phyloP scores from a whole-genome alignment of 2,797 vertebrate species.

The Coreius guichenoti region DNA sequence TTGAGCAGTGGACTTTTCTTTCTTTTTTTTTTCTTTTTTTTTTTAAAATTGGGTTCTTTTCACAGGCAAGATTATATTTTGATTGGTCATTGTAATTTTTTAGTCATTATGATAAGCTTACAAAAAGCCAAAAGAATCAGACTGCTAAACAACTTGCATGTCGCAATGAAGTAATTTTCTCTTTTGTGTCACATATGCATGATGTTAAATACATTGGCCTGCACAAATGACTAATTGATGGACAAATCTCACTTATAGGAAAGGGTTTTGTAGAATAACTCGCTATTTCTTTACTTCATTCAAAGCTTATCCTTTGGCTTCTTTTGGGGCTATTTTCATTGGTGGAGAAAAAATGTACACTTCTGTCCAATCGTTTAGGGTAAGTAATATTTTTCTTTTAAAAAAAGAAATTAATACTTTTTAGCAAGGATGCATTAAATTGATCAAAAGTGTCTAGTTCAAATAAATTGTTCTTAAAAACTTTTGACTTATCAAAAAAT shows the following conservation, averaged over 20 bases:
- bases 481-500: too few relatives aligned
- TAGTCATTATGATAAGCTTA: background rate
- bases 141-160: background rate
- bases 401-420: too few relatives aligned
- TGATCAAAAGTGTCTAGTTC: too few relatives aligned
- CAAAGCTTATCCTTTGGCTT: background rate
- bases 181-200: background rate
- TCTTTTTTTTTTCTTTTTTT: background rate
- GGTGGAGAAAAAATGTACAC: background rate
- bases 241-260: background rate
- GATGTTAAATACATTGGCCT: background rate
- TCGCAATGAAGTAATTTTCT: background rate
- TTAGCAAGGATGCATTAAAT: too few relatives aligned
- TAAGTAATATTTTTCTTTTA: background rate
- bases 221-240: background rate
- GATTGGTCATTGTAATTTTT: slow-evolving; percentile 28
- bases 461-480: too few relatives aligned
- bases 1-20: background rate
- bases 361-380: background rate
- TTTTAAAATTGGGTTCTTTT: slow-evolving; percentile 26
- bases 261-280: background rate
- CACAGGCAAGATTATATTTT: slow-evolving; percentile 20
- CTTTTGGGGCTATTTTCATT: background rate
- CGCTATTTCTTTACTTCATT: background rate
- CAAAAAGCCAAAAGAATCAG: background rate